Evolutionary conservation across 1,140 invertebrate genomes (phyloP).

Genomic region (Ephestia elutella): DNA sequence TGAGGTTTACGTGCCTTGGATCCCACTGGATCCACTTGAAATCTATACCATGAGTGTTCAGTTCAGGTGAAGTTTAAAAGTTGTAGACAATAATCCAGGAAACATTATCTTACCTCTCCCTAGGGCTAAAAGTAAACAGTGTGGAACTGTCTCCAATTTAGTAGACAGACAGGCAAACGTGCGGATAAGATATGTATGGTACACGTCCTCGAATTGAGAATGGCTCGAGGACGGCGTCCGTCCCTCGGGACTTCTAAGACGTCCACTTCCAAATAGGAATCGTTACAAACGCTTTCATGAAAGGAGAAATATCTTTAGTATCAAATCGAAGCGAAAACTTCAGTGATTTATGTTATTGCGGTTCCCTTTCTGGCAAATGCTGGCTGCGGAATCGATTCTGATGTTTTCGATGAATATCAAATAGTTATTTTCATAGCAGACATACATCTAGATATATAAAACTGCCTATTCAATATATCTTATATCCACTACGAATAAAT

Average conservation of each 20-base stretch:
- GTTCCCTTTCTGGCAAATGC: background rate
- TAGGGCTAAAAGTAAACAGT: background rate
- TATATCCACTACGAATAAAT: no score
- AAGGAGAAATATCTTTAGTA: background rate
- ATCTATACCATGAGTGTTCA: no score
- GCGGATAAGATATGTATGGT: background rate
- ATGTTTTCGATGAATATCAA: conserved; percentile 1
- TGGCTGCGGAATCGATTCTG: background rate
- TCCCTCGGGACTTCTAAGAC: background rate
- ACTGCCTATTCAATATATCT: no score
- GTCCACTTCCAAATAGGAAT: background rate
- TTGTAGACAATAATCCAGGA: no score
- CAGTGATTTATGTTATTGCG: conserved; percentile 1
- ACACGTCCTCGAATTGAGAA: background rate
- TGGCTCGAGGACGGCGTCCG: background rate
- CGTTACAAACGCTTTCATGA: background rate
- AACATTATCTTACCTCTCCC: no score
- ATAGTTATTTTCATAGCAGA: background rate
- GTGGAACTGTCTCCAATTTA: background rate
- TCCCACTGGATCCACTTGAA: no score
- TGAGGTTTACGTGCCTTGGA: no score
- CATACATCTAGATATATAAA: background rate
- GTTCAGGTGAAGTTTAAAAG: no score
- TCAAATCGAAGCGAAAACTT: conserved; percentile 2
- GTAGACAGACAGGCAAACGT: background rate